Percentiles rank a stretch among this genome's conserved stretches.
phyloP scores from a whole-genome alignment of 2,888 invertebrate species.

The Yponomeuta malinellus region DNA sequence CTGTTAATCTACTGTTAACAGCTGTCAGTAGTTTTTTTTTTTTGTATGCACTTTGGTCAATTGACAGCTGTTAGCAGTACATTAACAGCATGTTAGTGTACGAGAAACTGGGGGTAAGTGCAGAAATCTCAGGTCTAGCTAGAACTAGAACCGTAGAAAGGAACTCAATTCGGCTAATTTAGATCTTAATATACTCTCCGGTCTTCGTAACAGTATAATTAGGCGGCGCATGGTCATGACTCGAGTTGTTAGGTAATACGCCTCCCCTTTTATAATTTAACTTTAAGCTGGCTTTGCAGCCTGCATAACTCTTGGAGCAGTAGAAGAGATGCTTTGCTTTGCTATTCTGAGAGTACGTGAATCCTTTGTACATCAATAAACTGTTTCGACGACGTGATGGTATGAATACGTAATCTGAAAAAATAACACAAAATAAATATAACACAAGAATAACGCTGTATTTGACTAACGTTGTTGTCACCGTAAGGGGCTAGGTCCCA shows the following conservation, averaged over 20 bases:
- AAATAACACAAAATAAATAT: neutral
- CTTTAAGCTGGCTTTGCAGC: neutral
- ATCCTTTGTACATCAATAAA: neutral
- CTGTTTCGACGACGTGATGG: neutral
- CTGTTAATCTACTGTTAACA: no score
- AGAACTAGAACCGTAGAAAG: no score
- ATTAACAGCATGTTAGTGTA: no score
- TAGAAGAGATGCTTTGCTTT: neutral
- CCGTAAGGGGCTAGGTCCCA: no score
- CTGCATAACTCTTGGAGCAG: neutral
- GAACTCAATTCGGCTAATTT: no score
- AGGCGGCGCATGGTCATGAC: neutral
- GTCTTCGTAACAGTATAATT: neutral
- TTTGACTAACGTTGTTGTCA: no score
- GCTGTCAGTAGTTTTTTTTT: no score
- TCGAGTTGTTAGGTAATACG: neutral
- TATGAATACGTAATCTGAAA: neutral
- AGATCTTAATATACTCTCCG: neutral
- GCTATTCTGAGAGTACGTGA: neutral
- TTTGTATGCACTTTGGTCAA: no score
- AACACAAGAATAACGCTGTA: neutral
- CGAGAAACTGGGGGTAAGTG: no score
- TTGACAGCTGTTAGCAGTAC: no score
- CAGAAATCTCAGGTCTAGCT: no score
- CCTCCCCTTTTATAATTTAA: neutral